phyloP scores from a whole-genome alignment of 2,797 vertebrate genomes.

The Myiotriccus ornatus region DNA sequence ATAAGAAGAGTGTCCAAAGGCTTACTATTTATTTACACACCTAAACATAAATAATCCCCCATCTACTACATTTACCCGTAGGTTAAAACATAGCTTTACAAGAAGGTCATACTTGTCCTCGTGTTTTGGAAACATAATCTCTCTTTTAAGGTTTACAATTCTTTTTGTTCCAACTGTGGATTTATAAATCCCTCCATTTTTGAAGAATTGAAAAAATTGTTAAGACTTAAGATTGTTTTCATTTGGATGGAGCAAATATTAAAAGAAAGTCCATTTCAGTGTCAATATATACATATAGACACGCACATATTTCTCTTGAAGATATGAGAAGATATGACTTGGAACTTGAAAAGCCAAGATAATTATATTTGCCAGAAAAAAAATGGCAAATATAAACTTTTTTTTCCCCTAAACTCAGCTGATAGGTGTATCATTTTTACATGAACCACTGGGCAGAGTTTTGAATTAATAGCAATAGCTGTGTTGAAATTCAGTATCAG shows the following conservation, averaged over 20 bases:
- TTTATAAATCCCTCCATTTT: slow-evolving; percentile 17
- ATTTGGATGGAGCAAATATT: background rate
- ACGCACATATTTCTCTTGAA: background rate
- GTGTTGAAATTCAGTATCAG: background rate
- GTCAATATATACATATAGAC: background rate
- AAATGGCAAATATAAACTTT: accelerated
- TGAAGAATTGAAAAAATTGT: background rate
- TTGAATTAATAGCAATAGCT: background rate
- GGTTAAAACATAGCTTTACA: slow-evolving; percentile 33
- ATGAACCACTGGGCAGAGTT: background rate
- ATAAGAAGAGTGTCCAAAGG: background rate
- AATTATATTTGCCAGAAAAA: background rate
- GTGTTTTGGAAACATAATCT: slow-evolving; percentile 40
- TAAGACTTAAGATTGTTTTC: background rate
- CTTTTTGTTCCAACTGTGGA: background rate
- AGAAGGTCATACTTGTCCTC: slow-evolving; percentile 24
- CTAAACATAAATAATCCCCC: slow-evolving; percentile 56
- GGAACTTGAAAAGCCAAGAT: background rate
- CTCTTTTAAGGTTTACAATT: slow-evolving; percentile 7
- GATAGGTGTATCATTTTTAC: background rate
- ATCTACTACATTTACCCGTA: slow-evolving; percentile 4
- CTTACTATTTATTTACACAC: slow-evolving; percentile 38
- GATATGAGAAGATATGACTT: background rate
- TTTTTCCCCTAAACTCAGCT: background rate
- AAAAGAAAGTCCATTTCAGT: background rate